Percentiles rank a stretch among this genome's conserved stretches.
Evolutionary conservation across 2,888 invertebrate genomes (phyloP).

Genomic region (Clanis bilineata): DNA sequence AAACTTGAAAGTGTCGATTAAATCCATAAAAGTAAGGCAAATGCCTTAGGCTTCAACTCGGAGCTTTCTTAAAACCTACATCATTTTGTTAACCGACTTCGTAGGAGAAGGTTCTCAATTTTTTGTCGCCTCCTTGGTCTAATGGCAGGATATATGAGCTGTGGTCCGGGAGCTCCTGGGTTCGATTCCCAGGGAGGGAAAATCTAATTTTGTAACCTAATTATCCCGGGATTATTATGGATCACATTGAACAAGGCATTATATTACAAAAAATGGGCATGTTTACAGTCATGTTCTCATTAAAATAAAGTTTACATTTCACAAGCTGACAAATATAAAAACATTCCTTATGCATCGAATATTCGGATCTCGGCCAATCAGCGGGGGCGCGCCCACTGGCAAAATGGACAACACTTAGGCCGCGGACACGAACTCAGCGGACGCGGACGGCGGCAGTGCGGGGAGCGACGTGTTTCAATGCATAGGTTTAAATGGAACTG

Average conservation of each 20-base stretch:
- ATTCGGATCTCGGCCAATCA: conserved; percentile 20
- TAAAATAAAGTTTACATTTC: not conserved
- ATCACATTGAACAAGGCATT: not conserved
- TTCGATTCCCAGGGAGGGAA: too few relatives aligned
- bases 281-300: not conserved
- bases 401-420: conserved; percentile 41
- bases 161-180: too few relatives aligned
- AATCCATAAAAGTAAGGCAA: conserved; percentile 31
- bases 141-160: too few relatives aligned
- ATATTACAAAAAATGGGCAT: not conserved
- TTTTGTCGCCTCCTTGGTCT: too few relatives aligned
- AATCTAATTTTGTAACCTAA: too few relatives aligned
- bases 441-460: too few relatives aligned
- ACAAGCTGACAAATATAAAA: not conserved
- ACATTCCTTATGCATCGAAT: not conserved
- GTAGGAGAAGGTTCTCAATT: too few relatives aligned
- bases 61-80: conserved; percentile 47
- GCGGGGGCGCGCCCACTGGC: conserved; percentile 48
- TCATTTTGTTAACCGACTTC: too few relatives aligned
- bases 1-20: not conserved
- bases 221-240: too few relatives aligned
- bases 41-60: conserved; percentile 28
- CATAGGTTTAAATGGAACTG: too few relatives aligned
- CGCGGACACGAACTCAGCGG: too few relatives aligned
- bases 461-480: too few relatives aligned